These are phyloP conservation scores for Odontocerum albicorne DNA, from an alignment of 2,888 invertebrate species.

Conservation along the genomic window DNA sequence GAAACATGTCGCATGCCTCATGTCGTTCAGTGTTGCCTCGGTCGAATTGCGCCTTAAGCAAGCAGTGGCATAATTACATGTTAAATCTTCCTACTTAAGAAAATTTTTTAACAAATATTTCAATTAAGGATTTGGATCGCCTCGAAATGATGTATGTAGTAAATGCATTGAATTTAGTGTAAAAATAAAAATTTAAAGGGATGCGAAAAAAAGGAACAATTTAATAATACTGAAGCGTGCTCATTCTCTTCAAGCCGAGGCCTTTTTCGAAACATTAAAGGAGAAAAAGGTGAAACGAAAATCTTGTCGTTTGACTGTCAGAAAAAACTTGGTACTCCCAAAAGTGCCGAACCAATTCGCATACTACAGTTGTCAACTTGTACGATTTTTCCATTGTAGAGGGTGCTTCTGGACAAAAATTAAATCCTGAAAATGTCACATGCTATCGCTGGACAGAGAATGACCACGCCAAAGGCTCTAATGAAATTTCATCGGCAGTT, in stretches of 20 bases:
- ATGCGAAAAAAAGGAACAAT: constrained; percentile 32
- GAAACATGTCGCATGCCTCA: no score
- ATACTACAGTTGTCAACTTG: constrained; percentile 41
- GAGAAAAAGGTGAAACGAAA: constrained; percentile 34
- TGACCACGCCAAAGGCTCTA: constrained; percentile 35
- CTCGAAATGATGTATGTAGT: constrained; percentile 38
- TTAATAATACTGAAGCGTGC: constrained; percentile 38
- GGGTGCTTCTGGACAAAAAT: constrained; percentile 38
- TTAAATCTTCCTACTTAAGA: constrained; percentile 36
- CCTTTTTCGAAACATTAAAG: constrained; percentile 38
- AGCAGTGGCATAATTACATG: no score
- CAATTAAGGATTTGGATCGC: constrained; percentile 39
- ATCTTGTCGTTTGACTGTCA: constrained; percentile 40
- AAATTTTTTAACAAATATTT: constrained; percentile 39
- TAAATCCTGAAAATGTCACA: constrained; percentile 38
- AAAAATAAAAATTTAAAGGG: constrained; percentile 38
- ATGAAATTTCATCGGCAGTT: constrained; percentile 9
- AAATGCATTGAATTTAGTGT: constrained; percentile 38
- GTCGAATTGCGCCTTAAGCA: no score
- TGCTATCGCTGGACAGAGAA: constrained; percentile 38
- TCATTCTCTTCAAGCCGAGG: constrained; percentile 37
- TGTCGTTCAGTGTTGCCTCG: no score
- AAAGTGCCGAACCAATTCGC: constrained; percentile 41
- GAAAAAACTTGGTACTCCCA: constrained; percentile 38
- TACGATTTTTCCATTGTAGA: constrained; percentile 42